phyloP scores from a whole-genome alignment of 2,888 invertebrate species.

The Zaprionus obscuricornis region DNA sequence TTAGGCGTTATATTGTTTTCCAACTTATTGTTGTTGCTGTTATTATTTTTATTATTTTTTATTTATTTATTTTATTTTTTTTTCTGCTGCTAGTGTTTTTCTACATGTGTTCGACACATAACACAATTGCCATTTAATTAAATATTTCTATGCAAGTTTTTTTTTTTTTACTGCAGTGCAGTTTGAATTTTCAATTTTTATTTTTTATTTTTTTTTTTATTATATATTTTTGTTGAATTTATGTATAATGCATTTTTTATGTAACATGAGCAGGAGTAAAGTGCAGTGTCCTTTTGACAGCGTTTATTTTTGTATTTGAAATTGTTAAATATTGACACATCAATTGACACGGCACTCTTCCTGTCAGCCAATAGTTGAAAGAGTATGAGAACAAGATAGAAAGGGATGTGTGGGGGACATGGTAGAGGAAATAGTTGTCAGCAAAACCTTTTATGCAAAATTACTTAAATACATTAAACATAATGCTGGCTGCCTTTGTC shows the following conservation, averaged over 20 bases:
- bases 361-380: background rate
- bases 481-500: conserved; percentile 16
- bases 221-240: too few species aligned
- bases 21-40: background rate
- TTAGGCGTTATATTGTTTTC: conserved; percentile 7
- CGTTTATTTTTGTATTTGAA: background rate
- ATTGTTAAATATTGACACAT: conserved; percentile 27
- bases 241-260: conserved; percentile 28
- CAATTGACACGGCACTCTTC: conserved; percentile 17
- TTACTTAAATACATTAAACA: conserved; percentile 36
- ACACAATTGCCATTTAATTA: conserved; percentile 20
- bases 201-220: too few species aligned
- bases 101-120: background rate
- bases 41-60: too few species aligned
- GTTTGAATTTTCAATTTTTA: background rate
- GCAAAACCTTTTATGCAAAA: conserved; percentile 21
- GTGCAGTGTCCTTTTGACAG: background rate
- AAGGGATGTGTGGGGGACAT: background rate
- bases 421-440: background rate
- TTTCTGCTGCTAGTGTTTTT: too few species aligned
- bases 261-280: background rate
- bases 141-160: conserved; percentile 25
- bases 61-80: background rate
- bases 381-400: background rate
- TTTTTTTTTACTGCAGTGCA: conserved; percentile 4